These are phyloP conservation scores for Glandiceps talaboti DNA, from an alignment of 53 echinoderm and acorn worm genomes.

Conservation along the genomic window DNA sequence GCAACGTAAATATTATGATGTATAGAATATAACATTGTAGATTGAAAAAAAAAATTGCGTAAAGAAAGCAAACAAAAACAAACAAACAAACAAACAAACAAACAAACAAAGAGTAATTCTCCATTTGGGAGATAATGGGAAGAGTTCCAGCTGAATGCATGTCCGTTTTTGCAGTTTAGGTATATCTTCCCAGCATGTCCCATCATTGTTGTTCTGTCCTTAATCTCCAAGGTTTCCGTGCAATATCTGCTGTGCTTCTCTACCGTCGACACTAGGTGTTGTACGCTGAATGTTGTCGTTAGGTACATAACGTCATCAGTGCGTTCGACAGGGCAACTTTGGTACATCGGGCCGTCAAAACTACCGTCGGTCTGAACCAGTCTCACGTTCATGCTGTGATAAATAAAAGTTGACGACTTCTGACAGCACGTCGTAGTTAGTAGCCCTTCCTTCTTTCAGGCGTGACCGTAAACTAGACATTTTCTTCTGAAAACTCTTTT, in stretches of 20 bases:
- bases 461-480: background rate
- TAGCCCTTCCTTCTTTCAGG: background rate
- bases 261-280: background rate
- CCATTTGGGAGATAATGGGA: background rate
- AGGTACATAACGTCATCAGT: background rate
- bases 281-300: background rate
- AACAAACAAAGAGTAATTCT: too few species aligned
- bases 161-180: background rate
- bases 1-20: too few species aligned
- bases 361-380: background rate
- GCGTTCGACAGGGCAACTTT: background rate
- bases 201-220: background rate
- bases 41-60: too few species aligned
- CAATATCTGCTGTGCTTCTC: background rate
- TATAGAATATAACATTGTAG: too few species aligned
- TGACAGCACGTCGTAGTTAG: background rate
- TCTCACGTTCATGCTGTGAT: background rate
- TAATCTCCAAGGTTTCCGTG: background rate
- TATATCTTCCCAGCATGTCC: background rate
- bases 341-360: background rate
- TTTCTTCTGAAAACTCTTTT: background rate
- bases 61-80: too few species aligned
- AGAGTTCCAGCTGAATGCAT: background rate
- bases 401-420: background rate
- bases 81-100: too few species aligned